phyloP scores from a whole-genome alignment of 2,113 vertebrate genomes.

The Pelobates fuscus region DNA sequence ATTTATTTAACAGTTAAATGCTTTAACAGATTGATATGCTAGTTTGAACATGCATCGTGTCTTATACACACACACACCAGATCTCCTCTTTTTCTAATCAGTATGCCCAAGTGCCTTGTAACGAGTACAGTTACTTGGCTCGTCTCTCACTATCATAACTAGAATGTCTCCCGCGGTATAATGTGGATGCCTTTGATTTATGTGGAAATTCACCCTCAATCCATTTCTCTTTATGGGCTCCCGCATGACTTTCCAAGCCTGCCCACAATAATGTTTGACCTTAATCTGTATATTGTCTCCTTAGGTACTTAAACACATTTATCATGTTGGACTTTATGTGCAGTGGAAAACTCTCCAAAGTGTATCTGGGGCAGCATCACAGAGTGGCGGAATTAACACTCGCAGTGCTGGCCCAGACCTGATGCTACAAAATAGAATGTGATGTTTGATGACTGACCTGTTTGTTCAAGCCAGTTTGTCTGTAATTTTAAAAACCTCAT shows the following conservation, averaged over 20 bases:
- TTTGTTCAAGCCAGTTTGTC: too few relatives aligned
- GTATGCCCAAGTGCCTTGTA: slow-evolving; percentile 27
- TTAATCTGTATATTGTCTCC: slow-evolving; percentile 52
- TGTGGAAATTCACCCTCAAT: slow-evolving; percentile 50
- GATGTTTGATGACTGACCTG: background rate
- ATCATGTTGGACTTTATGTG: slow-evolving; percentile 49
- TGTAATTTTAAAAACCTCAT: too few relatives aligned
- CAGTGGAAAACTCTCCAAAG: slow-evolving; percentile 39
- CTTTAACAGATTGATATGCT: background rate
- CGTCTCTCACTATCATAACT: slow-evolving; percentile 33
- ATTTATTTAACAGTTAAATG: background rate
- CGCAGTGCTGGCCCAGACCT: background rate
- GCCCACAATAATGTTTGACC: slow-evolving; percentile 50
- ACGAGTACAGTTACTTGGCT: slow-evolving; percentile 2
- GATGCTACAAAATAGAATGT: background rate
- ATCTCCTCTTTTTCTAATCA: slow-evolving; percentile 7
- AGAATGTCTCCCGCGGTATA: slow-evolving; percentile 18
- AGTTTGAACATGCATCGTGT: background rate
- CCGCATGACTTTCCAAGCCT: slow-evolving; percentile 47
- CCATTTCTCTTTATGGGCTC: slow-evolving; percentile 50
- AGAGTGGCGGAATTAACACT: slow-evolving; percentile 6
- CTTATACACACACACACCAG: background rate
- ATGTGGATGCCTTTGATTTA: slow-evolving; percentile 48
- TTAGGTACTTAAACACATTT: slow-evolving; percentile 49
- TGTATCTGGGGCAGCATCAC: slow-evolving; percentile 45